phyloP scores from a whole-genome alignment of 2,797 vertebrate species.

The Eremophila alpestris region DNA sequence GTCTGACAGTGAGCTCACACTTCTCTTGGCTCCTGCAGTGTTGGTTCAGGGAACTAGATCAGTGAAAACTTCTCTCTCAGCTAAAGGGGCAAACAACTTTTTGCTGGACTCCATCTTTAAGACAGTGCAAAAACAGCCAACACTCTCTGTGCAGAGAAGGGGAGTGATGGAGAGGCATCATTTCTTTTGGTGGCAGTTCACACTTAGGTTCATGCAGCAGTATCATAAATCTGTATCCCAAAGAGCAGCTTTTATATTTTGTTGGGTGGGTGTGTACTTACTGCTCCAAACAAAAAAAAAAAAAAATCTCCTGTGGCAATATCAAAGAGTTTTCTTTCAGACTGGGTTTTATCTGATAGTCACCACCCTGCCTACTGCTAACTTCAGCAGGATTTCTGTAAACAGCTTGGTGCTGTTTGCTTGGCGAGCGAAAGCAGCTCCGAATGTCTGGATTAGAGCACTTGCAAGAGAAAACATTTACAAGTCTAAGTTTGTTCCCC shows the following conservation, averaged over 20 bases:
- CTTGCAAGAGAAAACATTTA: slow-evolving; percentile 33
- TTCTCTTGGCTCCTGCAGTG: neutral
- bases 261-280: neutral
- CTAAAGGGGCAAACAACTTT: neutral
- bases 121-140: neutral
- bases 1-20: neutral
- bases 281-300: neutral
- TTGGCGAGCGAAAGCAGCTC: neutral
- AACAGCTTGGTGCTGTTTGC: slow-evolving; percentile 4
- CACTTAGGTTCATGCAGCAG: neutral
- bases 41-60: neutral
- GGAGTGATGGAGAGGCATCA: neutral
- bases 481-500: slow-evolving; percentile 43
- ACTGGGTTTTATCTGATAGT: neutral
- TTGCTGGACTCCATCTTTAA: neutral
- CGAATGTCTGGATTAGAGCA: neutral
- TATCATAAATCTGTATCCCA: neutral
- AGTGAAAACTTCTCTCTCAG: neutral
- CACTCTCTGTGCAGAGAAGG: neutral
- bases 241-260: neutral
- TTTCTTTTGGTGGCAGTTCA: neutral
- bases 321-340: neutral
- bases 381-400: slow-evolving; percentile 15
- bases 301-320: neutral
- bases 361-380: neutral